phyloP scores from a whole-genome alignment of 2,113 vertebrate genomes.

The Tupaia tana region DNA sequence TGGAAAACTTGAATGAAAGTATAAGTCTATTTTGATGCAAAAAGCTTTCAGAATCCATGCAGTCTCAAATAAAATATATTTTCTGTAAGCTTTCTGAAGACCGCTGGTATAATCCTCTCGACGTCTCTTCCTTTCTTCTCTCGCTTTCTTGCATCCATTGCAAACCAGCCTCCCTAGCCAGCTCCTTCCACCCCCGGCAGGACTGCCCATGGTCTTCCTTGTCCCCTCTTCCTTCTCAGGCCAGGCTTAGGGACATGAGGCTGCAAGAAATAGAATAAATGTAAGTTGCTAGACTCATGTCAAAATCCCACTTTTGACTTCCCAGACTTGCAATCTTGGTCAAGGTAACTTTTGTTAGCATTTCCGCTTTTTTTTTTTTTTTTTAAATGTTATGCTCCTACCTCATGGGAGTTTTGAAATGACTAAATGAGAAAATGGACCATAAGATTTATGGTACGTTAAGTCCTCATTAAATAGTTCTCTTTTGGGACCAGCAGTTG shows the following conservation, averaged over 20 bases:
- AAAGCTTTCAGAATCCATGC: too few relatives aligned
- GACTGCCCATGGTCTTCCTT: background rate
- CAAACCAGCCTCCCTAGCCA: background rate
- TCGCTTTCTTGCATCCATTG: background rate
- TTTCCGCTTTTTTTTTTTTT: constrained; percentile 2
- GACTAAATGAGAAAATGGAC: background rate
- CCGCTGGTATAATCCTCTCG: background rate
- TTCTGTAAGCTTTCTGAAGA: too few relatives aligned
- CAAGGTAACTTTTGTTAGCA: background rate
- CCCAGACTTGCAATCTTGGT: background rate
- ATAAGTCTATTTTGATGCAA: too few relatives aligned
- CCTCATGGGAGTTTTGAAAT: background rate
- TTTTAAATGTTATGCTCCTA: background rate
- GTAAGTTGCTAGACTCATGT: background rate
- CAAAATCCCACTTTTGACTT: constrained; percentile 17
- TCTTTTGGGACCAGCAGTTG: too few relatives aligned
- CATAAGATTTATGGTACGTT: background rate
- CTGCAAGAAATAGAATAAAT: background rate
- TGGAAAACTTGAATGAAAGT: too few relatives aligned
- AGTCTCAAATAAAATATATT: too few relatives aligned
- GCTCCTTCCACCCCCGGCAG: background rate
- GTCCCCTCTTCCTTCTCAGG: background rate
- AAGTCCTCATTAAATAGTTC: background rate
- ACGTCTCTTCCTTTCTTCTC: background rate
- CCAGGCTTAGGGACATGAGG: background rate